Base-by-base conservation (phyloP, 2,113 vertebrate genomes). In the Propithecus coquereli region DNA sequence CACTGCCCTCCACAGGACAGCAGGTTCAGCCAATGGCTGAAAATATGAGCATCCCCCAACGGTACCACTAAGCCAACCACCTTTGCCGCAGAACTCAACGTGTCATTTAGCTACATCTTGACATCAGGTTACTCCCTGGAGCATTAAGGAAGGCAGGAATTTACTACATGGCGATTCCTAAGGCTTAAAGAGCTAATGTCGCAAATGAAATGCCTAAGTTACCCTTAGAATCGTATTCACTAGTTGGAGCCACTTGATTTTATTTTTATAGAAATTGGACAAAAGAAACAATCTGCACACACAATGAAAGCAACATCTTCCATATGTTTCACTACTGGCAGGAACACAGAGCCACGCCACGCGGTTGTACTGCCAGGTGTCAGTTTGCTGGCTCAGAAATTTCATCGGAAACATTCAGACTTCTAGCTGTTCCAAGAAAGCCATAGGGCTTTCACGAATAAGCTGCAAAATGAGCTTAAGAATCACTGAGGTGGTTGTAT, bases 231-330 rank as follows among this genome's bases (percentile, higher is more conserved):
- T 23, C 40, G 2, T 54, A 17, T 27, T 79, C 37, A 91, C 9
- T 50, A 30, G 40, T 76, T 79, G 30, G 40, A 73, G 74, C 20
- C 1, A 20, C 14, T 59, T 74, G 73, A 74, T 61, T 92, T 77
- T 32, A 86, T 40, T 86, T 97, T 86, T 74, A 79, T 8, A 86
- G 94, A 83, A 92, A 94, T 76, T 57, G 91, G 30, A 70, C 40
- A 71, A 71, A 80, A 82, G 66, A 17, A 50, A 2, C 20, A 61
- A 85, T 86, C 32, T 22, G 6, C 16, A 77, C 61, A 63, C 8
- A 6, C 57, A 90, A 4, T 50, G 59, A 95, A 96, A 87, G 82
- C 23, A 40, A 37, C 47, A 4, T 40, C 52, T 30, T 82, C 47
- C 47, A 18, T 45, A 71, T 13, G 11, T 50, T 68, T 54, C 43